Evolutionary conservation across 2,888 invertebrate species (phyloP).

Genomic region (Fabriciana adippe): DNA sequence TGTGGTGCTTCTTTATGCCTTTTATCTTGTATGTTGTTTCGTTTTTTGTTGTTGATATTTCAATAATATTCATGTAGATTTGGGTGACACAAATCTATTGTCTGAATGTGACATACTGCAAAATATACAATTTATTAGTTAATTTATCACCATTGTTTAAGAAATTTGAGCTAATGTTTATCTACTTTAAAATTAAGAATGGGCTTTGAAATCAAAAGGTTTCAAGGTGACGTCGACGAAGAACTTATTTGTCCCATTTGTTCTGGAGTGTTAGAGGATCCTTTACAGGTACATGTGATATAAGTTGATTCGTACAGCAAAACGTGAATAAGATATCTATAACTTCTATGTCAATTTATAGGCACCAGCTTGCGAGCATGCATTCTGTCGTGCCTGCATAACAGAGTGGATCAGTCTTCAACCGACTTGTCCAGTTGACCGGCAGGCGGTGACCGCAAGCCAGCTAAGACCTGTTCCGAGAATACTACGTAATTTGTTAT

Average conservation of each 20-base stretch:
- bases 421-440: constrained; percentile 96
- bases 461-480: constrained; percentile 96
- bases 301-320: neutral
- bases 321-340: neutral
- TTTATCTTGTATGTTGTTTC: constrained; percentile 36
- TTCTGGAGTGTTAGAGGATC: constrained; percentile 96
- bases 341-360: constrained; percentile 56
- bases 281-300: constrained; percentile 88
- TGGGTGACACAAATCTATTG: constrained; percentile 42
- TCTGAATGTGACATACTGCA: constrained; percentile 29
- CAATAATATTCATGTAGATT: constrained; percentile 50
- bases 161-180: constrained; percentile 32
- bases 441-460: constrained; percentile 93
- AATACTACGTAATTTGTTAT: constrained; percentile 94
- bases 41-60: constrained; percentile 45
- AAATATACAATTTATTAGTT: constrained; percentile 19
- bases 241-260: constrained; percentile 98
- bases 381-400: constrained; percentile 96
- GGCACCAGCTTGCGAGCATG: constrained; percentile 98
- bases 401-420: constrained; percentile 97
- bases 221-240: constrained; percentile 98
- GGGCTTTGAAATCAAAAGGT: constrained; percentile 97
- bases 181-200: constrained; percentile 75
- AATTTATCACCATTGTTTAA: constrained; percentile 6
- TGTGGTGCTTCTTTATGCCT: constrained; percentile 14